Percentiles rank a stretch among this genome's conserved stretches.
phyloP scores from a whole-genome alignment of 1,140 invertebrate genomes.

The Potamilus streckersoni region DNA sequence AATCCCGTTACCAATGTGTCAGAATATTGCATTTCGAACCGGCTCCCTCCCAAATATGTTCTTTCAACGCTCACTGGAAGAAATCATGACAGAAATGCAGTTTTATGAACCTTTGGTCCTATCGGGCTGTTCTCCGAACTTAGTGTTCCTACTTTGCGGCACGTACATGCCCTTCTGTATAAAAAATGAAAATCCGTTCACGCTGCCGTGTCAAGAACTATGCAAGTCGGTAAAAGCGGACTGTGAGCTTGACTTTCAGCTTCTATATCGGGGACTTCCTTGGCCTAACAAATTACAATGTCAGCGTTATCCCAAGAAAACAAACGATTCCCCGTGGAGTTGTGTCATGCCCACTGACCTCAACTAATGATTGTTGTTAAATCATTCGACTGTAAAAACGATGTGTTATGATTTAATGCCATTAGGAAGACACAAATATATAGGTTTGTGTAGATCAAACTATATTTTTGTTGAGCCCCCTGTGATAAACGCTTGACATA shows the following conservation, averaged over 20 bases:
- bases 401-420: no score
- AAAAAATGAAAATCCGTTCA: slow-evolving; percentile 24
- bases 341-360: no score
- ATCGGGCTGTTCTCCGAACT: slow-evolving; percentile 27
- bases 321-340: no score
- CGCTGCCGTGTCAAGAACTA: slow-evolving; percentile 45
- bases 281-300: slow-evolving; percentile 52
- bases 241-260: slow-evolving; percentile 27
- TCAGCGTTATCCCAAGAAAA: slow-evolving; percentile 30
- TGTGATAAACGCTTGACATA: no score
- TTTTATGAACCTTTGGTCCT: slow-evolving; percentile 32
- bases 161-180: slow-evolving; percentile 40
- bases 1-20: slow-evolving; percentile 8
- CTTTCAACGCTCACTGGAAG: slow-evolving; percentile 31
- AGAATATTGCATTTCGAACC: slow-evolving; percentile 20
- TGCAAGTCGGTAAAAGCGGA: slow-evolving; percentile 30
- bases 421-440: no score
- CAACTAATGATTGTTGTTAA: no score
- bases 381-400: no score
- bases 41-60: slow-evolving; percentile 47
- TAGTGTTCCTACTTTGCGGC: slow-evolving; percentile 43
- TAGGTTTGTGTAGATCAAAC: no score
- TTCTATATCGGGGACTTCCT: slow-evolving; percentile 32
- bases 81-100: slow-evolving; percentile 32
- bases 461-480: no score